Evolutionary conservation across 1,140 invertebrate species (phyloP).

Genomic region (Hydropsyche tenuis): DNA sequence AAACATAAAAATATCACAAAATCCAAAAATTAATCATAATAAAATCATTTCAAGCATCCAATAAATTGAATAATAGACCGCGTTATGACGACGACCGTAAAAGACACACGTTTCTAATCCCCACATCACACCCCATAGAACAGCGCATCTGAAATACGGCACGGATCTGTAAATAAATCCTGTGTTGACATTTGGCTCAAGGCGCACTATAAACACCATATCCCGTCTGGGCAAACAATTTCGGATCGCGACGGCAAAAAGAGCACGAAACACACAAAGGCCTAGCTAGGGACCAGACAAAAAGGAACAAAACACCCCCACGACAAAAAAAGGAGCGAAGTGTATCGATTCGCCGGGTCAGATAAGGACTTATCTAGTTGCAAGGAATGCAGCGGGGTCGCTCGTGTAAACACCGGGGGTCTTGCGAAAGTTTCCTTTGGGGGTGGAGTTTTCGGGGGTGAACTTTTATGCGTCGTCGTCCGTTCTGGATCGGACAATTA

Average conservation of each 20-base stretch:
- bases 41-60: too few species aligned
- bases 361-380: constrained; percentile 40
- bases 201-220: constrained; percentile 31
- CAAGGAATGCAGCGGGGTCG: constrained; percentile 27
- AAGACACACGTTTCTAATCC: too few species aligned
- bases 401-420: constrained; percentile 6
- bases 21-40: too few species aligned
- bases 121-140: background rate
- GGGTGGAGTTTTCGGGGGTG: background rate
- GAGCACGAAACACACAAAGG: background rate
- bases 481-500: constrained; percentile 28
- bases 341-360: constrained; percentile 39
- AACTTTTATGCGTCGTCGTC: background rate
- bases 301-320: background rate
- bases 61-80: too few species aligned
- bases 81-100: too few species aligned
- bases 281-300: too few species aligned
- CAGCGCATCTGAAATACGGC: background rate
- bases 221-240: constrained; percentile 34
- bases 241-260: background rate
- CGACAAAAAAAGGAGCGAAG: constrained; percentile 6
- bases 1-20: too few species aligned
- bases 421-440: too few species aligned
- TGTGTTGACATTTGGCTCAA: constrained; percentile 23
- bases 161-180: constrained; percentile 25